Evolutionary conservation across 1,140 invertebrate genomes (phyloP), one percentile per base, ranked within the genome.

Genomic region (Bombus vancouverensis): DNA sequence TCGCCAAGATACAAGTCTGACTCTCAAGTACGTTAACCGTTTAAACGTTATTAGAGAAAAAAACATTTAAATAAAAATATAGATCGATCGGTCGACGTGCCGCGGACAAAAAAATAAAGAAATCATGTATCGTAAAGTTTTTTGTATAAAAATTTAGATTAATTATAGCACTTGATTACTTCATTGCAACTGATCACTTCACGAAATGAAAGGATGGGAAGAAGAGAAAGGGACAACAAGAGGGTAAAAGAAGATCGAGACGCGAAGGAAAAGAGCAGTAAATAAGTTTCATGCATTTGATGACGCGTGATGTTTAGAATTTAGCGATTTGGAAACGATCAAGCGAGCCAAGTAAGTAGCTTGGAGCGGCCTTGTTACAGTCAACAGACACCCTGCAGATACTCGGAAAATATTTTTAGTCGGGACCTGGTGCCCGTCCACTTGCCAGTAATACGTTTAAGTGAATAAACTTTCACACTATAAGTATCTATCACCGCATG

Each of bases 1-100:
- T 81, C 44, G 73, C 66, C 66, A 76, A 44, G 66, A 79, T 85
- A 81, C 68, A 84, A 68, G 82, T 77, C 71, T 79, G 82, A 85
- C 65, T 57, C 73, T 59, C 44, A 71, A 57, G 80, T 62, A 75
- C 22, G n/a, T 37, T 62, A 77, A 34, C 15, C 57, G 18, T 59
- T 76, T 57, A 59, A 53, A 76, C 25, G 34, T 76, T 76, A 53
- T 39, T 39, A 71, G n/a, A 72, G 42, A 28, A 8, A 42, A 18
- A 72, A 42, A 42, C 10, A 42, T 4, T n/a, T 22, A 5, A 47
- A 32, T 22, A 74, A 73, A 42, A n/a, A n/a, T 39, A 73, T 75
- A 53, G 9, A 53, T 25, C 15, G 32, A 53, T 34, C 72, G 42
- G 18, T 74, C 34, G 37, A 77, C 3, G 57, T 77, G 25, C 57